Conservation (phyloP, 2,888 invertebrate genomes). For the Muscina levida region DNA sequence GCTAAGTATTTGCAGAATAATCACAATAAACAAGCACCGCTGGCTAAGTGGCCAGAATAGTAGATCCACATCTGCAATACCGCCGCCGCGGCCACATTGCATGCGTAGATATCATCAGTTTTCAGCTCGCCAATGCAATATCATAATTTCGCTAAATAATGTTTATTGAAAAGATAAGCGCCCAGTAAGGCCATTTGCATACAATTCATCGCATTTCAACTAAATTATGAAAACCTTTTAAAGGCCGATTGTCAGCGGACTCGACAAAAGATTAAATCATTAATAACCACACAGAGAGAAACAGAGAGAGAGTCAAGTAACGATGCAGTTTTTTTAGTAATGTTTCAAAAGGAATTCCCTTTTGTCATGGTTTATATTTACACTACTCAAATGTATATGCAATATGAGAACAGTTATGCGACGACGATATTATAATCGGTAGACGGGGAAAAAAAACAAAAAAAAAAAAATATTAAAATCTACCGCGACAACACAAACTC, state of each 20-base stretch:
- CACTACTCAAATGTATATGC: not conserved
- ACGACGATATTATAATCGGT: not conserved
- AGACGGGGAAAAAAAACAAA: not conserved
- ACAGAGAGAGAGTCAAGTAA: not conserved
- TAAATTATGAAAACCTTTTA: constrained; percentile 55
- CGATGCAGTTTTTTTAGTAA: not conserved
- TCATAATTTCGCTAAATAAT: constrained; percentile 56
- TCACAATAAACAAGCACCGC: too few species aligned
- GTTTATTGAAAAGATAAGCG: constrained; percentile 45
- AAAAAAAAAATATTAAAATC: constrained; percentile 49
- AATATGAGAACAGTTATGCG: constrained; percentile 16
- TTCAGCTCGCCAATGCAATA: not conserved
- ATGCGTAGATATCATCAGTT: too few species aligned
- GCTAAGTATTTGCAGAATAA: too few species aligned
- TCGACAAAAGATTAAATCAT: constrained; percentile 42
- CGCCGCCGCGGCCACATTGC: too few species aligned
- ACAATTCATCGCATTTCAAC: not conserved
- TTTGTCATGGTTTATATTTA: constrained; percentile 30
- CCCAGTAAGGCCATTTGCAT: not conserved
- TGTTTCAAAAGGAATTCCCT: constrained; percentile 35
- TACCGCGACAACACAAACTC: constrained; percentile 13
- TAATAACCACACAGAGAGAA: constrained; percentile 43
- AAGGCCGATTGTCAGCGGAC: constrained; percentile 41
- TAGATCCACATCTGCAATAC: too few species aligned
- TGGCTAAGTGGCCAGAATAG: too few species aligned